A percentile compares a stretch with the other conserved stretches of the same genome.
These are phyloP conservation scores for Limonius californicus DNA, from an alignment of 1,140 invertebrate species.

Conservation along the genomic window DNA sequence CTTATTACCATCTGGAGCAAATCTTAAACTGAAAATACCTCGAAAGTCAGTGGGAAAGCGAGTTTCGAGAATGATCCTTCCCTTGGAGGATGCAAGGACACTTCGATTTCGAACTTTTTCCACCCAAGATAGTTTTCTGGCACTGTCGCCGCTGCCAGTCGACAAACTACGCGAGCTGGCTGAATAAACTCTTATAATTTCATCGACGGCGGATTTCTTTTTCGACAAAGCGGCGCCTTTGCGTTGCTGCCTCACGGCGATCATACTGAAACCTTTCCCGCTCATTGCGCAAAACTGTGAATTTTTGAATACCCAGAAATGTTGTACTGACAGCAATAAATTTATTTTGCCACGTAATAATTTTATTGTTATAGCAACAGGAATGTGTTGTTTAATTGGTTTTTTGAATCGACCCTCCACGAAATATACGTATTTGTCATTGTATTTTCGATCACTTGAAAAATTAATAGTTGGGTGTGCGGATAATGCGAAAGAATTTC, in stretches of 20 bases:
- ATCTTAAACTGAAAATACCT: slow-evolving; percentile 35
- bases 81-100: neutral
- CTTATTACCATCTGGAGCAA: slow-evolving; percentile 30
- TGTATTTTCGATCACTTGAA: neutral
- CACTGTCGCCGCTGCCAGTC: neutral
- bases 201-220: neutral
- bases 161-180: neutral
- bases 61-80: slow-evolving; percentile 20
- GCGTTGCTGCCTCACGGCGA: neutral
- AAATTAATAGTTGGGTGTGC: slow-evolving; percentile 17
- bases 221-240: neutral
- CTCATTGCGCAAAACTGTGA: too few relatives aligned
- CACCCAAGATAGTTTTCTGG: neutral
- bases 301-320: too few relatives aligned
- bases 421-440: neutral
- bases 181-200: neutral
- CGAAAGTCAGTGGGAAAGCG: slow-evolving; percentile 31
- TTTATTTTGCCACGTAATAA: too few relatives aligned
- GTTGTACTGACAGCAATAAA: too few relatives aligned
- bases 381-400: slow-evolving; percentile 5
- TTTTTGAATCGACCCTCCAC: neutral
- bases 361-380: slow-evolving; percentile 6
- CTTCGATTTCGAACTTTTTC: neutral
- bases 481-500: slow-evolving; percentile 15
- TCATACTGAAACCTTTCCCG: too few relatives aligned